phyloP scores from a whole-genome alignment of 2,113 vertebrate genomes.

The Candoia aspera region DNA sequence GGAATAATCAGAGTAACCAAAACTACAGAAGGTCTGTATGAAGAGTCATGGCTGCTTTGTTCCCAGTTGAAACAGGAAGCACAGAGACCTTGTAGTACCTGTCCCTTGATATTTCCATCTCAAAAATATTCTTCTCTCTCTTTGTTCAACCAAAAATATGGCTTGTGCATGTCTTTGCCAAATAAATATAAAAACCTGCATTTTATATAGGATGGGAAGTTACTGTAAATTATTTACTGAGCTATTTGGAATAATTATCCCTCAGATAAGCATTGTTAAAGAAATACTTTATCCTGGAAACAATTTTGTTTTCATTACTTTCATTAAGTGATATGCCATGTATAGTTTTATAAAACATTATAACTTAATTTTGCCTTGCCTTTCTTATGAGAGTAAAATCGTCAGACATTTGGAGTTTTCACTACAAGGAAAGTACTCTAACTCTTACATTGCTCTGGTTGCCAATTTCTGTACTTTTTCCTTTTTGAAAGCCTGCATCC shows the following conservation, averaged over 20 bases:
- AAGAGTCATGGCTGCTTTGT: neutral
- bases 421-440: neutral
- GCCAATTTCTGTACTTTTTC: neutral
- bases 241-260: neutral
- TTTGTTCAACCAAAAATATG: too few relatives aligned
- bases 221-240: neutral
- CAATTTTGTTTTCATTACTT: too few relatives aligned
- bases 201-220: neutral
- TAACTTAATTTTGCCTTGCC: neutral
- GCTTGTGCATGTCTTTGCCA: neutral
- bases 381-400: neutral
- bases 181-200: neutral
- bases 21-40: neutral
- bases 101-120: neutral
- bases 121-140: neutral
- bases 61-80: neutral
- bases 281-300: neutral
- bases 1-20: neutral
- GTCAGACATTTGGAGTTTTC: neutral
- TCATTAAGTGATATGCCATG: neutral
- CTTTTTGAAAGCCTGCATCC: neutral
- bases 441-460: neutral
- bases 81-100: neutral
- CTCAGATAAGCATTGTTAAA: neutral
- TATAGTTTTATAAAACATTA: neutral